phyloP scores from a whole-genome alignment of 2,797 vertebrate genomes.

The Iguana delicatissima region DNA sequence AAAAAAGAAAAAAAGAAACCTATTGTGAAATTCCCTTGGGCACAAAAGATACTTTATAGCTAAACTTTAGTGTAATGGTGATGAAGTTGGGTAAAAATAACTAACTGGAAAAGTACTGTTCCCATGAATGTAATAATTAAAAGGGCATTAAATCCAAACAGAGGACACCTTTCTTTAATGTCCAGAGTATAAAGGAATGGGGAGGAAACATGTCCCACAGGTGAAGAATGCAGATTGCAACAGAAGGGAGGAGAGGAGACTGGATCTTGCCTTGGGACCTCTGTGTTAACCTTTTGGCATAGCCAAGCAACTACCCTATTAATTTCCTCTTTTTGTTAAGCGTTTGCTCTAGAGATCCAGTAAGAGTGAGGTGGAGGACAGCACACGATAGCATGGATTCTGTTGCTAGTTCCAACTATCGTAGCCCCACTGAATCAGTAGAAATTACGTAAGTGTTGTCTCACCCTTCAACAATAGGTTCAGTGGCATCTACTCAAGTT shows the following conservation, averaged over 20 bases:
- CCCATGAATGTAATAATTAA: conserved; percentile 27
- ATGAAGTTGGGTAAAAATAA: not conserved
- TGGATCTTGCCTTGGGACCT: not conserved
- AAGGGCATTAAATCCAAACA: conserved; percentile 13
- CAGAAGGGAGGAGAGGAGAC: not conserved
- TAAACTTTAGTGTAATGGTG: not conserved
- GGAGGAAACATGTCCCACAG: not conserved
- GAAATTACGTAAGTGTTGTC: no score
- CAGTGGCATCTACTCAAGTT: no score
- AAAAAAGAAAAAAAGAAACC: not conserved
- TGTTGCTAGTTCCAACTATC: no score
- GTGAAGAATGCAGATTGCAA: not conserved
- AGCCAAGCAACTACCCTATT: not conserved
- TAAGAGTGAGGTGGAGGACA: not conserved
- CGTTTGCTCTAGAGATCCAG: not conserved
- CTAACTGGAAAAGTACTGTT: conserved; percentile 7
- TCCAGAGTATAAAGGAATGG: not conserved
- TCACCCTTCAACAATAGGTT: no score
- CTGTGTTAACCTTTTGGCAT: conserved; percentile 6
- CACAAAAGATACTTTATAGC: not conserved
- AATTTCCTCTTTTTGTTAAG: not conserved
- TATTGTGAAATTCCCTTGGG: not conserved
- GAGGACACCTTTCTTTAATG: conserved; percentile 4
- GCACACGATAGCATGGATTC: not conserved
- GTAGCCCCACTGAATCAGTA: no score